Base-by-base conservation (phyloP, 2,888 invertebrate genomes). In the Ptilodon capucinus region DNA sequence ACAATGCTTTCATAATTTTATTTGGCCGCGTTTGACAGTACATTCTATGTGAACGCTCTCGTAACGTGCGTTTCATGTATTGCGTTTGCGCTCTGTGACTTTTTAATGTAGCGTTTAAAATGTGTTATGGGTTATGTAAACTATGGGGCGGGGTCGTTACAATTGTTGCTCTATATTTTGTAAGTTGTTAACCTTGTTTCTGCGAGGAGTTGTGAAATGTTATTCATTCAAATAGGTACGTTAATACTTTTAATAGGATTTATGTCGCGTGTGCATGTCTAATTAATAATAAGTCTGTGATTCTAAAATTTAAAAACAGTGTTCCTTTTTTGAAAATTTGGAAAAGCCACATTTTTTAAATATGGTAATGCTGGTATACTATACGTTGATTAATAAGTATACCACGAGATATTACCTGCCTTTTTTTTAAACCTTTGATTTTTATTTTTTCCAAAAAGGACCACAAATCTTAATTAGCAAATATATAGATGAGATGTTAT, bases 1-100 rank as follows among this genome's bases (percentile, higher is more conserved):
- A 62, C 60, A 41, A 55, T 65, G 25, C 60, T 51, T 53, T 67
- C 62, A 67, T 74, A 68, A 71, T 70, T 74, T 74, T 73, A 71
- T 76, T 75, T 67, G 61, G 44, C 40, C 43, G 54, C 36, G 48
- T 65, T 61, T 42, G 62, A 41, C 45, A 46, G 54, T 46, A 50
- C 40, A 59, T 35, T 35, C 9, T 17, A 8, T 52, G 48, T 50
- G 54, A 48, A 54, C 42, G 64, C 62, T 60, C 54, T 60, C 41
- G 54, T 66, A 56, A 68, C 56, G 47, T 46, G 41, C 52, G 39
- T 42, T 16, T 21, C 28, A 40, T 51, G 45, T 47, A 48, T 48
- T 38, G n/a, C n/a, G n/a, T n/a, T n/a, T n/a, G 40, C 14, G 38
- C 42, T 51, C 45, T 57, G 39, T 53, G 50, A 50, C 47, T 58